Evolutionary conservation across 1,140 invertebrate genomes (phyloP).

Genomic region (Maconellicoccus hirsutus): DNA sequence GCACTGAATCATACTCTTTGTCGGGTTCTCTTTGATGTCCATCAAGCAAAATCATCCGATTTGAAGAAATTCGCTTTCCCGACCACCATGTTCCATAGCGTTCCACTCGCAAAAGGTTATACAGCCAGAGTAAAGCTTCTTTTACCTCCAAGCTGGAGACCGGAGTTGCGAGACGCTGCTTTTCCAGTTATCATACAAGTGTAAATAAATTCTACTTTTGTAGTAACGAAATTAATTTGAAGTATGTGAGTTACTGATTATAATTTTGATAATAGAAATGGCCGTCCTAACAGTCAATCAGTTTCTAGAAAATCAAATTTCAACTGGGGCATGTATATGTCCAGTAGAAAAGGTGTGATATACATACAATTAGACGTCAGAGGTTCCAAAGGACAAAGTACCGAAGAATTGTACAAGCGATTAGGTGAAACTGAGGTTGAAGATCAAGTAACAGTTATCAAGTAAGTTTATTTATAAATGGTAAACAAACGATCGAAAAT

Average conservation of each 20-base stretch:
- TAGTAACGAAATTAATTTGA: no score
- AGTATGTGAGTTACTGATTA: neutral
- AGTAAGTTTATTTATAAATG: conserved; percentile 37
- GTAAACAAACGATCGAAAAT: no score
- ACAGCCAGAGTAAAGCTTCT: conserved; percentile 63
- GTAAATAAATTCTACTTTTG: no score
- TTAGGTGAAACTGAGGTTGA: conserved; percentile 77
- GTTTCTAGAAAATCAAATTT: conserved; percentile 74
- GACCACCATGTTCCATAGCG: conserved; percentile 59
- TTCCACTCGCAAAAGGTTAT: conserved; percentile 61
- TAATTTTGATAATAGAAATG: conserved; percentile 53
- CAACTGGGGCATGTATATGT: conserved; percentile 87
- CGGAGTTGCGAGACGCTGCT: conserved; percentile 67
- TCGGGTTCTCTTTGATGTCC: conserved; percentile 58
- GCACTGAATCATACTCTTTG: conserved; percentile 55
- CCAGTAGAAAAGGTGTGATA: conserved; percentile 79
- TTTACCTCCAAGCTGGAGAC: conserved; percentile 69
- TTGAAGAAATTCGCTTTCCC: conserved; percentile 60
- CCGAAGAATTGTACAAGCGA: conserved; percentile 60
- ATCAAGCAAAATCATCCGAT: conserved; percentile 45
- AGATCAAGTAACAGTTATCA: conserved; percentile 74
- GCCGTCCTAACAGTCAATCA: conserved; percentile 73
- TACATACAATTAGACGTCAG: conserved; percentile 78
- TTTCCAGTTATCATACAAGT: conserved; percentile 75
- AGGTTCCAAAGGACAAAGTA: conserved; percentile 69